Evolutionary conservation across 2,888 invertebrate genomes (phyloP).

Genomic region (Eumerus sabulonum): DNA sequence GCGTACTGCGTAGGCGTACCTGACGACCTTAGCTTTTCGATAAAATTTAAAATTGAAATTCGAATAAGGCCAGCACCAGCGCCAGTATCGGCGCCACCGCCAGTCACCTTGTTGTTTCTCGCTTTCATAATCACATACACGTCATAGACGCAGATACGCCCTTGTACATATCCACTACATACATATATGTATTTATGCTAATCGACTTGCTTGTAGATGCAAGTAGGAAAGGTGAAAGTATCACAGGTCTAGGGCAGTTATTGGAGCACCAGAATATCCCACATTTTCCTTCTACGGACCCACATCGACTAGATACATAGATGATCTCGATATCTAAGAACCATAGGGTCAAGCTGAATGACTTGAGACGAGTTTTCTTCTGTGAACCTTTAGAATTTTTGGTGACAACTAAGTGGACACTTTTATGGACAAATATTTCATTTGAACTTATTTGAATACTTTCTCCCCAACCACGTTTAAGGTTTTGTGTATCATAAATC

Average conservation of each 20-base stretch:
- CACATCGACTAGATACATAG: slow-evolving; percentile 27
- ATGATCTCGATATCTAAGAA: slow-evolving; percentile 64
- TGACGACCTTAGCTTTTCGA: slow-evolving; percentile 28
- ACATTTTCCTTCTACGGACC: slow-evolving; percentile 3
- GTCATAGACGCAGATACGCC: no score
- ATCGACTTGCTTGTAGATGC: slow-evolving; percentile 49
- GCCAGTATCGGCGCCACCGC: background rate
- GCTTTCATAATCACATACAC: slow-evolving; percentile 39
- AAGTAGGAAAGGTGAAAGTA: slow-evolving; percentile 58
- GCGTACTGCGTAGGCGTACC: slow-evolving; percentile 27
- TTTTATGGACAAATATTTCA: slow-evolving; percentile 63
- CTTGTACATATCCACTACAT: no score
- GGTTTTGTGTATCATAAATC: slow-evolving; percentile 64
- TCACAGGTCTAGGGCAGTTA: slow-evolving; percentile 3
- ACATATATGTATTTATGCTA: slow-evolving; percentile 41
- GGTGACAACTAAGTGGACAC: slow-evolving; percentile 54
- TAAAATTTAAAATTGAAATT: slow-evolving; percentile 37
- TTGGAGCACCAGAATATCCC: slow-evolving; percentile 35
- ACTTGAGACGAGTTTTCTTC: slow-evolving; percentile 22
- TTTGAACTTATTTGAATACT: slow-evolving; percentile 58
- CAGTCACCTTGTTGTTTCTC: slow-evolving; percentile 18
- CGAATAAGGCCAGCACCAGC: slow-evolving; percentile 33
- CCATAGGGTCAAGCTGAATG: slow-evolving; percentile 35
- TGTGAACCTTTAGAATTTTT: slow-evolving; percentile 36
- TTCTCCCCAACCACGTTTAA: slow-evolving; percentile 33